These are phyloP conservation scores for Pararge aegeria DNA, from an alignment of 1,140 invertebrate genomes.

Conservation along the genomic window DNA sequence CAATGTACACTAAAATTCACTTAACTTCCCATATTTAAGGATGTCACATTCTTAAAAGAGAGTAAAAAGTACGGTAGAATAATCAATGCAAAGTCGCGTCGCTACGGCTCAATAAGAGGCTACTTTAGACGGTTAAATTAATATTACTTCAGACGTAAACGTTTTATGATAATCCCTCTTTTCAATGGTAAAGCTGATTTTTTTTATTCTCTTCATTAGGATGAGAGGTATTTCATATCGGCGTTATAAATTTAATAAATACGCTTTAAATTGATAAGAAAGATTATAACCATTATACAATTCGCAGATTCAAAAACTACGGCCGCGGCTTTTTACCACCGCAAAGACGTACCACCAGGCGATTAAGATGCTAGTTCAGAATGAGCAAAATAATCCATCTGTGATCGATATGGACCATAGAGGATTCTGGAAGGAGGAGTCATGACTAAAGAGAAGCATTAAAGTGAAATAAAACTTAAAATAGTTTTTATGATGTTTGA, in stretches of 20 bases:
- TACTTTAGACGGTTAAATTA: constrained; percentile 48
- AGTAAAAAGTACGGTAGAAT: constrained; percentile 34
- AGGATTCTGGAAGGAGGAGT: too few relatives aligned
- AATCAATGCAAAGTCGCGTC: constrained; percentile 59
- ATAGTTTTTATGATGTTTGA: too few relatives aligned
- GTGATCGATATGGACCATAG: too few relatives aligned
- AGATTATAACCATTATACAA: too few relatives aligned
- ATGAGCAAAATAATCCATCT: too few relatives aligned
- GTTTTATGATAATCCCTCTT: constrained; percentile 26
- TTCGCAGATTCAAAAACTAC: too few relatives aligned
- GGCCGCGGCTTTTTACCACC: too few relatives aligned
- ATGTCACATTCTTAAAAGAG: background rate
- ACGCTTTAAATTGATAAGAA: too few relatives aligned
- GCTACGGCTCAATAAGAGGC: constrained; percentile 47
- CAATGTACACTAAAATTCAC: constrained; percentile 28
- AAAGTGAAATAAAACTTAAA: too few relatives aligned
- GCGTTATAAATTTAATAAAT: background rate
- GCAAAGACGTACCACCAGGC: too few relatives aligned
- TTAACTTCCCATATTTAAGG: constrained; percentile 4
- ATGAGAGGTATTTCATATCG: background rate
- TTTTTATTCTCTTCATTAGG: constrained; percentile 8
- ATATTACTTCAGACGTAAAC: constrained; percentile 43
- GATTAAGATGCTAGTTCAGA: too few relatives aligned
- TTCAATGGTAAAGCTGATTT: background rate
- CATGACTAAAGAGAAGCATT: too few relatives aligned